Base-by-base conservation (phyloP, 1,140 invertebrate genomes). In the Eriosoma lanigerum region DNA sequence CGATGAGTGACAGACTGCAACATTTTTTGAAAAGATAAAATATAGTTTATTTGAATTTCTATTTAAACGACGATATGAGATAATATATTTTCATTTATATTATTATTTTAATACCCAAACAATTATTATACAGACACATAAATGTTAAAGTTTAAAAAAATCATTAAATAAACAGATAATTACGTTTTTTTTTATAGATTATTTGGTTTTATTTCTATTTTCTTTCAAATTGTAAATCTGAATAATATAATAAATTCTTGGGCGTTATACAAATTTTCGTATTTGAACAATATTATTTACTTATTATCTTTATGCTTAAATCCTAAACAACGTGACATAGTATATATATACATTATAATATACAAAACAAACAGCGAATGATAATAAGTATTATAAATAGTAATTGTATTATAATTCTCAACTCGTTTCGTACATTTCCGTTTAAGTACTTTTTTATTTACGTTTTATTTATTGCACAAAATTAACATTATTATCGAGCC, bases 231-330 rank as follows among this genome's bases (percentile, higher is more conserved):
- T n/a, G n/a, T n/a, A n/a, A n/a, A n/a, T n/a, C n/a, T n/a, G n/a
- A n/a, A n/a, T n/a, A n/a, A 19, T 68, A 62, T 24, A 62, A 62
- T 62, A 62, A 26, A 62, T 62, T 62, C 26, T 62, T 26, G 24
- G 58, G 58, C 17, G 26, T 15, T 15, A 26, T 24, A 29, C 8
- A 9, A 8, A 26, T 19, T 62, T 62, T 29, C 26, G 17, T 62
- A 62, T 19, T 62, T 62, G 26, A 32, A 62, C 60, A 32, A 62
- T 62, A 38, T 62, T 62, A 62, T 62, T 62, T 70, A 70, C 24
- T 72, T 62, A 62, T 62, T 62, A 48, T 48, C 24, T 72, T 19
- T 32, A 17, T 32, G 48, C 52, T 50, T 52, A 72, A 72, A 72
- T 26, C 68, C 24, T 72, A 72, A 72, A 72, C 68, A 72, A 50